These are phyloP conservation scores for Taeniopygia guttata DNA, from an alignment of 2,797 vertebrate species.

Conservation along the genomic window DNA sequence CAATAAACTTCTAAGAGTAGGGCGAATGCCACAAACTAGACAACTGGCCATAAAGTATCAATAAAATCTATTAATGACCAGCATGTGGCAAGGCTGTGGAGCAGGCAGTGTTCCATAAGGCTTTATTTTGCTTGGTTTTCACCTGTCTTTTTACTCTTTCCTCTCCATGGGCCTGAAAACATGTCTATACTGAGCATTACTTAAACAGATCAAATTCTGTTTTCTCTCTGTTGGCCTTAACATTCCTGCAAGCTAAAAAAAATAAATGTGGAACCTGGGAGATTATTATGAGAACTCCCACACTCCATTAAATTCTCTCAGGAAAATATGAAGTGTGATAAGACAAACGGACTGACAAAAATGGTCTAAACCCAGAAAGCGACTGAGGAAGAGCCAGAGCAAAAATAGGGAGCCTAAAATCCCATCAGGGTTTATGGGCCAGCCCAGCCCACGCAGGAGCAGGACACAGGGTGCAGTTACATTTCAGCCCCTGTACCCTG, in stretches of 20 bases:
- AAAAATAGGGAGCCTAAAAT: not conserved
- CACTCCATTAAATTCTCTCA: slow-evolving; percentile 35
- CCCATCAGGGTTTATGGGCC: fast-evolving
- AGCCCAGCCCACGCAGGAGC: fast-evolving
- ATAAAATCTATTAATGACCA: not conserved
- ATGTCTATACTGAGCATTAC: not conserved
- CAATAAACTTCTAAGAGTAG: not conserved
- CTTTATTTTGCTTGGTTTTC: not conserved
- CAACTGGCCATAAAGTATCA: not conserved
- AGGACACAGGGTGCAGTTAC: not conserved
- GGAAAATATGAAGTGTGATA: not conserved
- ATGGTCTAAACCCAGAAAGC: not conserved
- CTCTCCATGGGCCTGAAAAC: not conserved
- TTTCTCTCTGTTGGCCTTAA: not conserved
- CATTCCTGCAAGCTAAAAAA: slow-evolving; percentile 35
- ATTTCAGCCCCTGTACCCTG: fast-evolving
- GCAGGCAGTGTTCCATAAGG: not conserved
- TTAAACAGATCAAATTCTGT: not conserved
- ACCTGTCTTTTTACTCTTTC: not conserved
- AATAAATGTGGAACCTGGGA: not conserved
- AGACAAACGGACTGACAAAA: not conserved
- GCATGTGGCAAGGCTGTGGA: not conserved
- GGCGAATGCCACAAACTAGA: not conserved
- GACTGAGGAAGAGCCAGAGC: not conserved
- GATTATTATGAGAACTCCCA: slow-evolving; percentile 27